These are phyloP conservation scores for Laothoe populi DNA, from an alignment of 2,888 invertebrate species.

Conservation along the genomic window DNA sequence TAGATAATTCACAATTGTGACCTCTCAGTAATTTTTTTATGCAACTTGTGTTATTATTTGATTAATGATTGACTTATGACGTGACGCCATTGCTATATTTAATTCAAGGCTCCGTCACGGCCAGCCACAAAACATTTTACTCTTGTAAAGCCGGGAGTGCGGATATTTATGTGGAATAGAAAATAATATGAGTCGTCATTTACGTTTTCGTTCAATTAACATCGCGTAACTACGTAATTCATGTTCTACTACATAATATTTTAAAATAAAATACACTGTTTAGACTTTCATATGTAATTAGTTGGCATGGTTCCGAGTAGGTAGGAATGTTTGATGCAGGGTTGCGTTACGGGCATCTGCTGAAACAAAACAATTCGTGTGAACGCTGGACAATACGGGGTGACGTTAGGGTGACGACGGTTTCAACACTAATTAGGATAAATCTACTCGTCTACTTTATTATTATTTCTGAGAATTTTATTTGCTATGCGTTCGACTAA, in stretches of 20 bases:
- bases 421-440: conserved; percentile 38
- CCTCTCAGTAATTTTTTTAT: no score
- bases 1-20: no score
- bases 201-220: conserved; percentile 4
- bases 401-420: conserved; percentile 52
- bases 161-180: not conserved
- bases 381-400: conserved; percentile 76
- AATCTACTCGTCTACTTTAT: no score
- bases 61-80: no score
- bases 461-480: no score
- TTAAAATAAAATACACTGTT: conserved; percentile 48
- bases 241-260: conserved; percentile 41
- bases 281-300: conserved; percentile 57
- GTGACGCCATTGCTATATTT: no score
- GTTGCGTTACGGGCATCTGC: conserved; percentile 61
- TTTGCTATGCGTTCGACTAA: no score
- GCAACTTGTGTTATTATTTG: no score
- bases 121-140: no score
- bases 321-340: conserved; percentile 59
- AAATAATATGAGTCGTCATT: not conserved
- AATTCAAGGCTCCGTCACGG: no score
- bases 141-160: no score
- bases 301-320: conserved; percentile 80
- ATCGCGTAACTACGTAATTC: conserved; percentile 34
- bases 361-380: conserved; percentile 79